A percentile compares a stretch with the other conserved stretches of the same genome.
Evolutionary conservation across 1,140 invertebrate genomes (phyloP).

Genomic region (Anagrus nilaparvatae): DNA sequence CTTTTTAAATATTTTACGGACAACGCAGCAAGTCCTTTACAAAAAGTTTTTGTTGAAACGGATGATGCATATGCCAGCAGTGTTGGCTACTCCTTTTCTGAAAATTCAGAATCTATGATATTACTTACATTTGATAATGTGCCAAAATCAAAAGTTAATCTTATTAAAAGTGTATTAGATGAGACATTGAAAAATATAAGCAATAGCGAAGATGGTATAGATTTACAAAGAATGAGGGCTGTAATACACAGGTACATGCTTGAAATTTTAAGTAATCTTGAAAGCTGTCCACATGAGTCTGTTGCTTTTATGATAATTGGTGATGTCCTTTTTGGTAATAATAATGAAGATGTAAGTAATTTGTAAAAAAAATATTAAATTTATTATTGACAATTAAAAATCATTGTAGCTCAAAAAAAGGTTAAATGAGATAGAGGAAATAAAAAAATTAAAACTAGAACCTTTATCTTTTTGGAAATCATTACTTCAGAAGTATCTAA

Average conservation of each 20-base stretch:
- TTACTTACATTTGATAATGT: constrained; percentile 71
- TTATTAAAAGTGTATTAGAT: constrained; percentile 51
- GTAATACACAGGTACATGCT: constrained; percentile 64
- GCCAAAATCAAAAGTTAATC: constrained; percentile 53
- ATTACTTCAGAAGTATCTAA: constrained; percentile 61
- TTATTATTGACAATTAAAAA: constrained; percentile 7
- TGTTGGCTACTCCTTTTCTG: constrained; percentile 55
- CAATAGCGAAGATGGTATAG: constrained; percentile 47
- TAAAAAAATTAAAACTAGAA: constrained; percentile 54
- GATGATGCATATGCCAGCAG: constrained; percentile 71
- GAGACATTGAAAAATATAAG: constrained; percentile 46
- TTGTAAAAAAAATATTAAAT: constrained; percentile 4
- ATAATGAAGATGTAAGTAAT: constrained; percentile 59
- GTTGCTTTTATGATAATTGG: constrained; percentile 68
- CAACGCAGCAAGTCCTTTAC: constrained; percentile 72
- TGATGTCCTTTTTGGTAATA: constrained; percentile 72
- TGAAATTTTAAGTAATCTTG: constrained; percentile 59
- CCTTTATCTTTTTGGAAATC: constrained; percentile 59
- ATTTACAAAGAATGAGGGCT: constrained; percentile 63
- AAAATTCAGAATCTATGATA: constrained; percentile 61
- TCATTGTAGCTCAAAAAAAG: constrained; percentile 55
- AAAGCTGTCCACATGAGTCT: constrained; percentile 65
- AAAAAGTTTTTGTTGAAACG: constrained; percentile 75
- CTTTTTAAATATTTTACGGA: constrained; percentile 76
- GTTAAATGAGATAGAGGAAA: constrained; percentile 57